Conservation (phyloP, 2,113 vertebrate genomes). For the Protomyctophum bolini region DNA sequence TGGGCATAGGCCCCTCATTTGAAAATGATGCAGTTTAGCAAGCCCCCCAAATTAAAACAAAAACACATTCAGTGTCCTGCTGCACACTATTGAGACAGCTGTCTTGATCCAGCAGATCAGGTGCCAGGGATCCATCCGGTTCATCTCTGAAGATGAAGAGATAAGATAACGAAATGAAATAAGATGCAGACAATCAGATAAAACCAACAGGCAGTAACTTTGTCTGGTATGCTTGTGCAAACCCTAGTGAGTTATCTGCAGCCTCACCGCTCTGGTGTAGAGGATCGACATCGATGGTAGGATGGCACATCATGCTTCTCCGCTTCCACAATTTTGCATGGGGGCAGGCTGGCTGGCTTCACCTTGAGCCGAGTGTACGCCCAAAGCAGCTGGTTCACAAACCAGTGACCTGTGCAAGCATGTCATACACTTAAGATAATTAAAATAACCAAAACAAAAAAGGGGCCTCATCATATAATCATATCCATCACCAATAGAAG, state of each 20-base stretch:
- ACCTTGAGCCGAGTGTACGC: constrained; percentile 25
- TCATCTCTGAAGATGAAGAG: constrained; percentile 47
- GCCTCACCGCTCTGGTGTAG: constrained; percentile 79
- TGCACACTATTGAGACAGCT: constrained; percentile 63
- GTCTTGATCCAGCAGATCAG: constrained; percentile 50
- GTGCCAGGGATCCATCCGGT: constrained; percentile 21
- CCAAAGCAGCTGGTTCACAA: constrained; percentile 45
- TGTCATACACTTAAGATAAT: background rate
- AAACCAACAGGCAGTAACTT: too few relatives aligned
- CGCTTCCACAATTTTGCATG: constrained; percentile 13
- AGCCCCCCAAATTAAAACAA: too few relatives aligned
- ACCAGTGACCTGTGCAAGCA: constrained; percentile 71
- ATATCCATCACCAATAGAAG: too few relatives aligned
- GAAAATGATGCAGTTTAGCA: too few relatives aligned
- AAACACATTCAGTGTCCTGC: background rate
- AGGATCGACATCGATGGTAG: constrained; percentile 32
- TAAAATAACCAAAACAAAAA: too few relatives aligned
- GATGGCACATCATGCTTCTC: constrained; percentile 1
- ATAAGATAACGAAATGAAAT: too few relatives aligned
- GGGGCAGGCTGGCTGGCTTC: background rate
- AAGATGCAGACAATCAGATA: too few relatives aligned
- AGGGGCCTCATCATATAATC: too few relatives aligned
- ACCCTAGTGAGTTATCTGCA: background rate
- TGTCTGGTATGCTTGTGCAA: too few relatives aligned
- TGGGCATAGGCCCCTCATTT: too few relatives aligned